Percentiles rank a stretch among this genome's conserved stretches.
Conservation (phyloP, 2,797 vertebrate species). For the Morus bassanus region DNA sequence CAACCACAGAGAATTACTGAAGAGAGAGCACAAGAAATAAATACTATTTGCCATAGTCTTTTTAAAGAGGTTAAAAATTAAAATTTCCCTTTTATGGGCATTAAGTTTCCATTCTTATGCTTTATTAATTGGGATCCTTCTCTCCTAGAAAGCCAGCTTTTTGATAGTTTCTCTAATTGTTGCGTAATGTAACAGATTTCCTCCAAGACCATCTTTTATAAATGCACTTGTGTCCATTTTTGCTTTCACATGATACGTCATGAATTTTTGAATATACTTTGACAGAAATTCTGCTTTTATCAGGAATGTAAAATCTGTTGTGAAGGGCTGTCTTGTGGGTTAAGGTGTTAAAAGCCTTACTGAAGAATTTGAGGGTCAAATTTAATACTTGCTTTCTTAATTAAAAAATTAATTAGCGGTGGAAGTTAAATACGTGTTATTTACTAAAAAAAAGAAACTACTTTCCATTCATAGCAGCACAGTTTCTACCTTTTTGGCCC, state of each 20-base stretch:
- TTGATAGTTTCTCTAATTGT: background rate
- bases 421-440: background rate
- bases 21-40: background rate
- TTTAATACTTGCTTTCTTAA: background rate
- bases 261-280: background rate
- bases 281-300: background rate
- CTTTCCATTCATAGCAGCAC: background rate
- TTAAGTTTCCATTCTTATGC: background rate
- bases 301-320: background rate
- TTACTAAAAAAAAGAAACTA: background rate
- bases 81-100: background rate
- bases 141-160: background rate
- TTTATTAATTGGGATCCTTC: background rate
- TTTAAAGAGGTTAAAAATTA: background rate
- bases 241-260: background rate
- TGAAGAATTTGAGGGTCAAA: background rate
- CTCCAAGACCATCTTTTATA: background rate
- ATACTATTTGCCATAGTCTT: background rate
- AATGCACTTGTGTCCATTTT: background rate
- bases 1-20: background rate
- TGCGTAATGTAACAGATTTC: background rate
- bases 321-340: background rate
- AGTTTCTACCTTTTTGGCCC: conserved; percentile 23
- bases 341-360: background rate
- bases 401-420: background rate